Conservation (phyloP, 2,113 vertebrate genomes). For the Microcebus murinus region DNA sequence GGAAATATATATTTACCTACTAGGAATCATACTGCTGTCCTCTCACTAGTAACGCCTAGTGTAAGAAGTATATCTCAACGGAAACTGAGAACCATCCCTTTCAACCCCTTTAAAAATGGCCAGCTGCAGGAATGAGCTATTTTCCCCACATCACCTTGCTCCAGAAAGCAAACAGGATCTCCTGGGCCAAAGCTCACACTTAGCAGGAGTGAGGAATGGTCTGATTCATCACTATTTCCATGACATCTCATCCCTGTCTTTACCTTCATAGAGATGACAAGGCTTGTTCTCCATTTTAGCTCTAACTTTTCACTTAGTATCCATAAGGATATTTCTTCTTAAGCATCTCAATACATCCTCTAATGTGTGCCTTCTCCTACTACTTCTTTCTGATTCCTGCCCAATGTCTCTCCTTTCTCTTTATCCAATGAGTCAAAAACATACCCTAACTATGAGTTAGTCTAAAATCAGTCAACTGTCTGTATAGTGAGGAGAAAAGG, state of each 20-base stretch:
- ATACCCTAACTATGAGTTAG: neutral
- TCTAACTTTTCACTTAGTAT: neutral
- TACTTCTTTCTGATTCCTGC: neutral
- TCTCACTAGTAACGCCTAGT: neutral
- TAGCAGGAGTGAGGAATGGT: neutral
- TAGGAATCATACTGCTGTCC: neutral
- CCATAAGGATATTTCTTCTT: neutral
- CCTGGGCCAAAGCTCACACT: neutral
- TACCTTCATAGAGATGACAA: neutral
- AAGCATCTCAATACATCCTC: neutral
- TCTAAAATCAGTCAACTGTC: neutral
- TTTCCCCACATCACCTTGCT: neutral
- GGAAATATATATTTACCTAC: neutral
- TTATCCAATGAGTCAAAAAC: neutral
- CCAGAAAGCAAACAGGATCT: neutral
- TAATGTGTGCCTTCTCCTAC: neutral
- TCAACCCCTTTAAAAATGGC: neutral
- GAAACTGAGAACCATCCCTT: neutral
- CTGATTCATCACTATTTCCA: too few species aligned
- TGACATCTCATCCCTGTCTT: neutral
- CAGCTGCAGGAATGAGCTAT: neutral
- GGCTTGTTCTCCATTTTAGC: neutral
- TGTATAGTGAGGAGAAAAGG: rapidly evolving
- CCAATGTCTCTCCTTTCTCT: neutral
- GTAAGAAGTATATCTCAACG: neutral